These are phyloP conservation scores for Lithobates pipiens DNA, from an alignment of 2,797 vertebrate genomes.

Conservation along the genomic window DNA sequence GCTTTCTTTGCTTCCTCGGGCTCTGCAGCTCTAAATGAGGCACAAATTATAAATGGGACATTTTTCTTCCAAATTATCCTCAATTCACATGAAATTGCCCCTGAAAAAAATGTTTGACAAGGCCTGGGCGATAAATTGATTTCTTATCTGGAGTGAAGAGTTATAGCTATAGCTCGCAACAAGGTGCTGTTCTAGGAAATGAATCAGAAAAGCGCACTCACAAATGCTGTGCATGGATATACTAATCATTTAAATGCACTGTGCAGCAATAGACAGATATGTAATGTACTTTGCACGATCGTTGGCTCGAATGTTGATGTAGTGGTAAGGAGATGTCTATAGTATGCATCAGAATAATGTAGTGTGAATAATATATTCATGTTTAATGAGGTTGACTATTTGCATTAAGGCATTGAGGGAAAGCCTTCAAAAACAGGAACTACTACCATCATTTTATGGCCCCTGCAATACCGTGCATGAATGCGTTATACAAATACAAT, in stretches of 20 bases:
- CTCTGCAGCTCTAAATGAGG: slow-evolving; percentile 29
- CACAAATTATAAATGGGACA: slow-evolving; percentile 54
- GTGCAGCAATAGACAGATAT: not conserved
- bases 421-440: not conserved
- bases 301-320: not conserved
- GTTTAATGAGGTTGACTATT: not conserved
- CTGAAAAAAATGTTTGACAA: slow-evolving; percentile 39
- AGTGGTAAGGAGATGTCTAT: slow-evolving; percentile 2
- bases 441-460: not conserved
- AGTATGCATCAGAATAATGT: slow-evolving; percentile 14
- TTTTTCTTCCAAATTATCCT: slow-evolving; percentile 56
- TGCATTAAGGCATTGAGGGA: not conserved
- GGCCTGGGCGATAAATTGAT: slow-evolving; percentile 42
- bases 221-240: not conserved
- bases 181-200: slow-evolving; percentile 6
- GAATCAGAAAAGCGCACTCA: slow-evolving; percentile 7
- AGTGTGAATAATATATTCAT: not conserved
- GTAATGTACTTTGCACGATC: not conserved
- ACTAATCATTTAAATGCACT: slow-evolving; percentile 15
- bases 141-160: slow-evolving; percentile 41
- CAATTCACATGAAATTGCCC: slow-evolving; percentile 44
- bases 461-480: not conserved
- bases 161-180: slow-evolving; percentile 27
- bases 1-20: slow-evolving; percentile 46
- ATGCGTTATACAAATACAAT: slow-evolving; percentile 1